These are phyloP conservation scores for Syngnathus floridae DNA, from an alignment of 2,113 vertebrate species.

Conservation along the genomic window DNA sequence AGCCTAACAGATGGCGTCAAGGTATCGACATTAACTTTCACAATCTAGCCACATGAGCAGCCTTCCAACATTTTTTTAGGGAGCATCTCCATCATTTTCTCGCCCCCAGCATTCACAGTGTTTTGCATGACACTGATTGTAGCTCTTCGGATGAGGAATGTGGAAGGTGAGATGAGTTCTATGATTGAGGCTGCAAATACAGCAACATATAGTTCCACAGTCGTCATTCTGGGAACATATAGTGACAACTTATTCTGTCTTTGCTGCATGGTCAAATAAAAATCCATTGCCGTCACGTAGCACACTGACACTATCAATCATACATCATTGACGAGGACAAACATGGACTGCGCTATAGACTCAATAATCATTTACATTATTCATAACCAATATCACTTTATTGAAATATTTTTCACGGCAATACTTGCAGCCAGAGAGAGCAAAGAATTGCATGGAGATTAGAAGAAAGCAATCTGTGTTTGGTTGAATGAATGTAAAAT, in stretches of 20 bases:
- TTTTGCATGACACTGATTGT: not conserved
- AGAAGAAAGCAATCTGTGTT: constrained; percentile 8
- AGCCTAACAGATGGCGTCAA: too few relatives aligned
- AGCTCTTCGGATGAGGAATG: constrained; percentile 25
- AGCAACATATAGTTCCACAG: not conserved
- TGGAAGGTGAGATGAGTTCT: constrained; percentile 48
- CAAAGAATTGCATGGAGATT: constrained; percentile 13
- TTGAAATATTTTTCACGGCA: constrained; percentile 41
- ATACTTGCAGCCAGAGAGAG: constrained; percentile 28
- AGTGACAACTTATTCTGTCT: constrained; percentile 40
- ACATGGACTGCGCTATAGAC: constrained; percentile 30
- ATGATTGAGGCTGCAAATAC: constrained; percentile 47
- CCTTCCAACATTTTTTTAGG: too few relatives aligned
- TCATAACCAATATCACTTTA: constrained; percentile 54
- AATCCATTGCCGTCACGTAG: constrained; percentile 22
- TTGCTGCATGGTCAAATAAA: constrained; percentile 21
- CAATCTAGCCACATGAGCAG: too few relatives aligned
- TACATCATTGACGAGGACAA: constrained; percentile 23
- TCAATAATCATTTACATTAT: constrained; percentile 53
- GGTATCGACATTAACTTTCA: too few relatives aligned
- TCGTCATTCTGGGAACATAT: constrained; percentile 22
- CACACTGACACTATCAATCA: constrained; percentile 27
- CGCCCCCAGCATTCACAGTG: too few relatives aligned
- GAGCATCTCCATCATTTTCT: too few relatives aligned
- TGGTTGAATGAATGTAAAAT: constrained; percentile 39